A percentile compares a stretch with the other conserved stretches of the same genome.
phyloP scores from a whole-genome alignment of 2,113 vertebrate genomes.

The Nycticebus coucang region DNA sequence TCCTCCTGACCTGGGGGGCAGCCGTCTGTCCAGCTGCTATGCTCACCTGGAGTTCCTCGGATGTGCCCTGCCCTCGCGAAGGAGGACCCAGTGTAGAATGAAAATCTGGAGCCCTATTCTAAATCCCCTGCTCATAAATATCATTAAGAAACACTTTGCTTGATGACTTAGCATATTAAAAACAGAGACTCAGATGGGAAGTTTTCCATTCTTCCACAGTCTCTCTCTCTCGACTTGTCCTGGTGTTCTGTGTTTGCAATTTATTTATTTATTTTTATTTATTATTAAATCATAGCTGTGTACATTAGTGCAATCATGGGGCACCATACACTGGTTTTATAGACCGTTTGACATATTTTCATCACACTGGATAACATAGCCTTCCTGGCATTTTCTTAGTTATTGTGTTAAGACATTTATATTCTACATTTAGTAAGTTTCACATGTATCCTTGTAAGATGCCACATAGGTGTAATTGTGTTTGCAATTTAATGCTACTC shows the following conservation, averaged over 20 bases:
- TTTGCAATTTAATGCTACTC: not conserved
- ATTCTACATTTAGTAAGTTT: too few relatives aligned
- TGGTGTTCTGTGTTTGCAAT: not conserved
- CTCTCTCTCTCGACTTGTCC: not conserved
- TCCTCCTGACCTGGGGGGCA: too few relatives aligned
- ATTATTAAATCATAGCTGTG: too few relatives aligned
- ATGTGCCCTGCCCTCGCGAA: not conserved
- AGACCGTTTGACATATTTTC: too few relatives aligned
- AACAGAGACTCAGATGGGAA: not conserved
- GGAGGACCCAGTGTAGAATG: not conserved
- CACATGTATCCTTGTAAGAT: too few relatives aligned
- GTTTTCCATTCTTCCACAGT: not conserved
- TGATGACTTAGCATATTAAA: too few relatives aligned
- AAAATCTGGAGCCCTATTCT: not conserved
- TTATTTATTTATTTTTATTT: not conserved
- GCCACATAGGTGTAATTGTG: not conserved
- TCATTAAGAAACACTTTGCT: not conserved
- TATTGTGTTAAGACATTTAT: too few relatives aligned
- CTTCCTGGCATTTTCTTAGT: too few relatives aligned
- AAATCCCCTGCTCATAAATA: not conserved
- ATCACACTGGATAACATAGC: too few relatives aligned
- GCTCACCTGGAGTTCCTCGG: rapidly evolving
- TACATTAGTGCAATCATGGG: too few relatives aligned
- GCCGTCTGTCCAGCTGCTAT: not conserved
- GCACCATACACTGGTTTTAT: too few relatives aligned